Evolutionary conservation across 2,888 invertebrate species (phyloP), one percentile per base, ranked within the genome.

Genomic region (Crepidodera aurea): DNA sequence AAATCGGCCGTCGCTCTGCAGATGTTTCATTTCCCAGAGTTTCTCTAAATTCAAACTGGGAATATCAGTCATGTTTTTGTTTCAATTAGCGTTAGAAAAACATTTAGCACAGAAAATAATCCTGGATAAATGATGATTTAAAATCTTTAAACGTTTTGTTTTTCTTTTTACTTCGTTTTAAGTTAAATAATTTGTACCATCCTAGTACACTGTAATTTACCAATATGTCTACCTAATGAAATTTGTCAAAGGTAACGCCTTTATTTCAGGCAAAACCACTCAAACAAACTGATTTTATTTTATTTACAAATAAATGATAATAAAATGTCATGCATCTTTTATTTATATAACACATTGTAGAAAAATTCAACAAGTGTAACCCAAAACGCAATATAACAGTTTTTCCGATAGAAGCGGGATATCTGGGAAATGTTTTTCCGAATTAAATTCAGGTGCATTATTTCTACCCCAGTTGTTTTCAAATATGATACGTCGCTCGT

Each of bases 311-410:
- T n/a, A n/a, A n/a, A n/a, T n/a, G n/a, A n/a, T n/a, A n/a, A n/a
- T n/a, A n/a, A n/a, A n/a, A n/a, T n/a, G n/a, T n/a, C n/a, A n/a
- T n/a, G n/a, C n/a, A n/a, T n/a, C n/a, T n/a, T n/a, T n/a, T n/a
- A n/a, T n/a, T n/a, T n/a, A n/a, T n/a, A n/a, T n/a, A n/a, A n/a
- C n/a, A 39, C 7, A 3, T 16, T 39, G 12, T 39, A 2, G 13
- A 13, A 12, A 15, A 39, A 39, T 51, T 37, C 19, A 51, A 51
- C 37, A 51, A 22, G 34, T 51, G 15, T 51, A 51, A 37, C 19
- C 7, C 16, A 37, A 34, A 19, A 34, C 8, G 34, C 15, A 2
- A 5, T 19, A 13, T 16, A 51, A 12, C 12, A 22, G 51, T 13
- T 19, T 37, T 37, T 32, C 22, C 19, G n/a, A 37, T 4, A 12